phyloP scores from a whole-genome alignment of 2,888 invertebrate genomes.

The Sminthurides aquaticus region DNA sequence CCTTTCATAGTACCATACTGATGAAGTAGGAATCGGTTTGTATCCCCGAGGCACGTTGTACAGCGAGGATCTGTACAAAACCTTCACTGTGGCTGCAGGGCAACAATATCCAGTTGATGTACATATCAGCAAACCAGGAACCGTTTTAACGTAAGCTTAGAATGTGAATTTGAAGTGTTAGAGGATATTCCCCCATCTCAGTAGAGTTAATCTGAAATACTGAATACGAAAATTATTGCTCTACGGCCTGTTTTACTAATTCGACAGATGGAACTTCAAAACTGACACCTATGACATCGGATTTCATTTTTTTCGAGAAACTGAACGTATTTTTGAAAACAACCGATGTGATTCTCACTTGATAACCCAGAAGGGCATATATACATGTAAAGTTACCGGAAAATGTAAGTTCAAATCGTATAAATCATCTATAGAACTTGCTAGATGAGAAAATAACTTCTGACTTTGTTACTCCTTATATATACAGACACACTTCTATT shows the following conservation, averaged over 20 bases:
- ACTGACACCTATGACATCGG: conserved; percentile 17
- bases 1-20: no score
- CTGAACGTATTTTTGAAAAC: background rate
- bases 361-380: conserved; percentile 9
- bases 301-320: conserved; percentile 7
- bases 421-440: background rate
- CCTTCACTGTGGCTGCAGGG: conserved; percentile 1
- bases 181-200: no score
- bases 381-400: conserved; percentile 8
- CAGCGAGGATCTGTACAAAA: background rate
- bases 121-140: conserved; percentile 4
- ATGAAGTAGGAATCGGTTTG: no score
- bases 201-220: no score
- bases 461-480: background rate
- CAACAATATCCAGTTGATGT: background rate
- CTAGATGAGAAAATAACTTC: background rate
- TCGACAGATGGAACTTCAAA: conserved; percentile 16
- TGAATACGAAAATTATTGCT: no score
- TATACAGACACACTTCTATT: conserved; percentile 9
- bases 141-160: conserved; percentile 11
- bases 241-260: no score
- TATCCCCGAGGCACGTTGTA: background rate
- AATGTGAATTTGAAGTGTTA: no score
- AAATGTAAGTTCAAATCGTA: conserved; percentile 6
- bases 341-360: conserved; percentile 10